Conservation (phyloP, 2,888 invertebrate species). For the Harpalus rufipes region DNA sequence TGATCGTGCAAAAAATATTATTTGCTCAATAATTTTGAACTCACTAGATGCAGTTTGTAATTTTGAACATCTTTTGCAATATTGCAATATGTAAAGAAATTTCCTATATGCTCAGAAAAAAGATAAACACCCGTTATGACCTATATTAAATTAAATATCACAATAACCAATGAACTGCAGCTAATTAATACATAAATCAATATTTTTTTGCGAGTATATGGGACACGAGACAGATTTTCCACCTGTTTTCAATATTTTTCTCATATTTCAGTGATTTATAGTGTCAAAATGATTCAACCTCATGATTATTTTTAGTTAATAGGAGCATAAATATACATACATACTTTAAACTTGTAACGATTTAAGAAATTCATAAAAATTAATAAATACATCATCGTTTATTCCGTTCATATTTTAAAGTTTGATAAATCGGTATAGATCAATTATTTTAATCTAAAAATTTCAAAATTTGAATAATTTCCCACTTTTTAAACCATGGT, state of each 20-base stretch:
- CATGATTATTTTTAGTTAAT: neutral
- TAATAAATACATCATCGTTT: neutral
- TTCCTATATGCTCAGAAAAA: too few species aligned
- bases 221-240: neutral
- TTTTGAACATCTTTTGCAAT: too few species aligned
- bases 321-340: neutral
- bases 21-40: too few species aligned
- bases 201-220: neutral
- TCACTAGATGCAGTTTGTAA: too few species aligned
- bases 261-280: neutral
- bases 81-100: too few species aligned
- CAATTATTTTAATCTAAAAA: too few species aligned
- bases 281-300: neutral
- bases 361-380: neutral
- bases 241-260: neutral
- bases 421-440: too few species aligned
- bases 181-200: neutral
- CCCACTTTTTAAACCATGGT: too few species aligned
- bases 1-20: too few species aligned
- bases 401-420: too few species aligned
- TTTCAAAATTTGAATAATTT: too few species aligned
- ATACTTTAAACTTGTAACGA: neutral
- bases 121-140: neutral
- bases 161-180: neutral
- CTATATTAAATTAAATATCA: slow-evolving; percentile 25